Evolutionary conservation across 1,140 invertebrate species (phyloP), one percentile per base, ranked within the genome.

Genomic region (Drosophila sulfurigaster): DNA sequence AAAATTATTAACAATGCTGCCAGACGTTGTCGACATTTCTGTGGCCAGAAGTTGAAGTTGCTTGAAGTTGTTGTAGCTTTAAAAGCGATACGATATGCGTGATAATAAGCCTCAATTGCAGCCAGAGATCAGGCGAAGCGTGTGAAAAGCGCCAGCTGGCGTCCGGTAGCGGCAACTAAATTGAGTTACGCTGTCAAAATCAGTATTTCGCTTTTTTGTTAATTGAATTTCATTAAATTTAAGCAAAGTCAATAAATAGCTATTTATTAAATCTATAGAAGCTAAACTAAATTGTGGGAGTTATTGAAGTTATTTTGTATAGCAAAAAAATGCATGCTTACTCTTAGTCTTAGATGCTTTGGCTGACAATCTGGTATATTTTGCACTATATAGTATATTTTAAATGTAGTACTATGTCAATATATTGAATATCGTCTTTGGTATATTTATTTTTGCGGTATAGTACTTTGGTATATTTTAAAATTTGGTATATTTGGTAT

Each of bases 1-100:
- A 78, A 89, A 80, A 77, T 88, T 82, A 88, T 88, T 79, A 82
- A 82, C 82, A 73, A 73, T 76, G 69, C 82, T 78, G 49, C 65
- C 78, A 25, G 77, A 77, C 62, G 75, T 75, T 68, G 64, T 65
- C 62, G 20, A 64, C 64, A 57, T 45, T 49, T 30, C 25, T 11
- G 59, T 32, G 8, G 20, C 51, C n/a, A 13, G 1, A 3, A n/a
- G 16, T 30, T 5, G 38, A 15, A 69, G 20, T 15, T 43, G 32
- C 25, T 41, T 38, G 16, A 15, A 51, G 60, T 64, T 49, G 20
- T 30, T 45, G 59, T 48, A 30, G 64, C 8, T 72, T 48, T 51
- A 25, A 25, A 25, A 25, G 20, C 20, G 51, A 30, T 70, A 49
- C 20, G 8, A 64, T 64, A 28, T 63, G 56, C 66, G 38, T 52